Evolutionary conservation across 1,140 invertebrate genomes (phyloP), one percentile per base, ranked within the genome.

Genomic region (Musca vetustissima): DNA sequence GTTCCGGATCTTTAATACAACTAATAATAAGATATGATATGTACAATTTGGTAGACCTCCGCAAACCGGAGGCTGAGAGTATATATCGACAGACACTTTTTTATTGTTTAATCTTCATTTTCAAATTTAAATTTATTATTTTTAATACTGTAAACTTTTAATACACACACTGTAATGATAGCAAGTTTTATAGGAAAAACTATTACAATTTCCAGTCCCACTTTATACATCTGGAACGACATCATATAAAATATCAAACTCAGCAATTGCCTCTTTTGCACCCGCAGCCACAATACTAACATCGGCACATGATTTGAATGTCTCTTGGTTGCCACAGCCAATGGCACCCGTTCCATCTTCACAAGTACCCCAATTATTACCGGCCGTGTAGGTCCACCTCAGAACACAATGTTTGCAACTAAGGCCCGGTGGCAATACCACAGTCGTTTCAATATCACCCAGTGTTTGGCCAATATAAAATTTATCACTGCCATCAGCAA

Each of bases 221-320:
- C 28, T 28, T 43, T 43, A 43, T 13, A 43, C 11, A 7, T 43
- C 36, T 8, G 36, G 36, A 43, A 43, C 36, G 2, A 43, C 36
- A 43, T 43, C 36, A 13, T 43, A 43, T 1, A 43, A 13, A 43
- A 43, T 11, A 43, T 43, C 36, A 2, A 43, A 17, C 17, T 52
- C 1, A 4, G 9, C 50, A 8, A 28, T 28, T 8, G 17, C 6
- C 50, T 2, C 9, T 1, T 21, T 4, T 15, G 3, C 61, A 36
- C 13, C 19, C 24, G 68, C 24, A 17, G 21, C 43, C 15, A 43
- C 21, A 73, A 93, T 89, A 11, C 84, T 73, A 53, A 92, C 85
- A 77, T 92, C 91, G 2, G 90, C 86, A 74, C 91, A 92, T 67
- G 86, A 86, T 65, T 87, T 81, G 74, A 91, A 92, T 4, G 84